Evolutionary conservation across 1,140 invertebrate genomes (phyloP).

Genomic region (Heliconius hewitsoni): DNA sequence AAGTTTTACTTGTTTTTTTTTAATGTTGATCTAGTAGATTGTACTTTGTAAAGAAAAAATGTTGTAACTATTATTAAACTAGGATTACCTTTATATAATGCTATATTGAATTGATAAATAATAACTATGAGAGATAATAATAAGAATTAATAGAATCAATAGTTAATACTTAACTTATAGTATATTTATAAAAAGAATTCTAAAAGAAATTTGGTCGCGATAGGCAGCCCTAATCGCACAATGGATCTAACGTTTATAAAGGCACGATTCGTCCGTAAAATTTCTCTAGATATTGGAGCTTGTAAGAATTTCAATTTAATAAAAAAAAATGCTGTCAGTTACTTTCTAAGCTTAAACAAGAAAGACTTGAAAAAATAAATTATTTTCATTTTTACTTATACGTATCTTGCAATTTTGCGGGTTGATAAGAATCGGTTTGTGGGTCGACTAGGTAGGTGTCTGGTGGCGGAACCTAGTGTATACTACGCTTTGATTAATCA

Average conservation of each 20-base stretch:
- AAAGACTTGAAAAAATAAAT: background rate
- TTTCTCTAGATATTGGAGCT: conserved; percentile 45
- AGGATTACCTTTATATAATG: background rate
- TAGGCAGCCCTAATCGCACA: conserved; percentile 49
- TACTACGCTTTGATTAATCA: too few relatives aligned
- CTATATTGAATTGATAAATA: background rate
- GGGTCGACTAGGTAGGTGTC: too few relatives aligned
- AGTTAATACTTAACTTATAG: background rate
- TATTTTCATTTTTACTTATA: too few relatives aligned
- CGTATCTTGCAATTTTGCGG: too few relatives aligned
- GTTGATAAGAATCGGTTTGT: too few relatives aligned
- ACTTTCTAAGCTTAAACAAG: background rate
- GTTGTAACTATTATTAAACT: too few relatives aligned
- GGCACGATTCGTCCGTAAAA: conserved; percentile 54
- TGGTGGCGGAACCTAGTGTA: too few relatives aligned
- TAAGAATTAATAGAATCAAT: background rate
- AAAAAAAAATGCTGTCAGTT: background rate
- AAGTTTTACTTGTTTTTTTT: too few relatives aligned
- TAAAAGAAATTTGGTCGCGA: background rate
- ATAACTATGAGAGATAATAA: background rate
- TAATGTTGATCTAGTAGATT: too few relatives aligned
- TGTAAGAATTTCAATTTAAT: conserved; percentile 40
- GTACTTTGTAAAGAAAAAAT: too few relatives aligned
- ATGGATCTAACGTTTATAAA: conserved; percentile 47
- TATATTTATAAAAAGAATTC: too few relatives aligned